Percentiles rank a stretch among this genome's conserved stretches.
These are phyloP conservation scores for Cydia fagiglandana DNA, from an alignment of 1,140 invertebrate species.

Conservation along the genomic window DNA sequence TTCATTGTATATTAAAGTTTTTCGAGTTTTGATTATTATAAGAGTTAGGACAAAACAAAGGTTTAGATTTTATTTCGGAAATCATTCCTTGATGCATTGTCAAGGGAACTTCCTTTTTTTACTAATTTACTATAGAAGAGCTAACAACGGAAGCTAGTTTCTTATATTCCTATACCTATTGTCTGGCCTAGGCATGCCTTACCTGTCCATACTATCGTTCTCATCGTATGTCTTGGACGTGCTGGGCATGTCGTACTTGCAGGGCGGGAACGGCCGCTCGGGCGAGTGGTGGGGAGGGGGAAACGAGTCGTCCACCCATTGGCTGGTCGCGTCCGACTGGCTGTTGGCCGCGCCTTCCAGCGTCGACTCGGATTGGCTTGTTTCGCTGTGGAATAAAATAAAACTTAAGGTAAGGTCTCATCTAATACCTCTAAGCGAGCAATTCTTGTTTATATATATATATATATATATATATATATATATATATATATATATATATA, in stretches of 20 bases:
- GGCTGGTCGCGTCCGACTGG: constrained; percentile 72
- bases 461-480: too few relatives aligned
- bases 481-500: too few relatives aligned
- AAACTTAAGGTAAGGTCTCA: too few relatives aligned
- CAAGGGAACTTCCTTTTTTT: too few relatives aligned
- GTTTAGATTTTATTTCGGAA: too few relatives aligned
- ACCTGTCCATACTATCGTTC: constrained; percentile 63
- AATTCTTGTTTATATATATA: too few relatives aligned
- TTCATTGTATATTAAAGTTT: too few relatives aligned
- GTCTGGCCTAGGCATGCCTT: background rate
- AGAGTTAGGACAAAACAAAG: too few relatives aligned
- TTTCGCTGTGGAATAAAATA: constrained; percentile 37
- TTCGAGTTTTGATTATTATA: too few relatives aligned
- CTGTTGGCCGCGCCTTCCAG: constrained; percentile 51
- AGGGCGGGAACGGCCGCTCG: constrained; percentile 43
- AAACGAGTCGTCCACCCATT: constrained; percentile 78
- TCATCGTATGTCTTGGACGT: constrained; percentile 65
- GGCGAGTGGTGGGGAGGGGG: constrained; percentile 50
- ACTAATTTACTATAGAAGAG: constrained; percentile 25
- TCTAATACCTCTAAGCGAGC: too few relatives aligned
- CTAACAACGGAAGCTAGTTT: background rate
- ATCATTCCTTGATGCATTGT: too few relatives aligned
- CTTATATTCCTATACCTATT: too few relatives aligned
- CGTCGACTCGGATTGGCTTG: constrained; percentile 52
- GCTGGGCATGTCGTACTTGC: constrained; percentile 61